Evolutionary conservation across 1,140 invertebrate genomes (phyloP), one percentile per base, ranked within the genome.

Genomic region (Asbolus verrucosus): DNA sequence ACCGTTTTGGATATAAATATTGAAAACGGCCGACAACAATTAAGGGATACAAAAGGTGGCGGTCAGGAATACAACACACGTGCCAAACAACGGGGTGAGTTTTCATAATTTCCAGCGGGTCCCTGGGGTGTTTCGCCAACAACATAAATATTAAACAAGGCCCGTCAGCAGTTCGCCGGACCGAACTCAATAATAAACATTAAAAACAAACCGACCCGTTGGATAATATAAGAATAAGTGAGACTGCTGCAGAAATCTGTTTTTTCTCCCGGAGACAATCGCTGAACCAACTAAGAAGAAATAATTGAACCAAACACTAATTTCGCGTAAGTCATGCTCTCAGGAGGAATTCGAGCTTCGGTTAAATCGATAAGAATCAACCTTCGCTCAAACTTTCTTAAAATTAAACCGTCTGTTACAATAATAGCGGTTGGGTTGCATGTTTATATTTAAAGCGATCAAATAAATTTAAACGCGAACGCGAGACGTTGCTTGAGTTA

Each of bases 121-220:
- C 59, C 59, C 59, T 14, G 36, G 36, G 59, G 59, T 62, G 59
- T 62, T 62, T 39, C 30, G 30, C 59, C 11, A 15, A 62, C 59
- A 39, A 30, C 30, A 62, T 62, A 62, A 62, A 62, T 62, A 62
- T 62, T 62, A 62, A 62, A 62, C 59, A 18, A 62, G 59, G n/a
- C 14, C 59, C 59, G 59, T 36, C 18, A 62, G 59, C 24, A 13
- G 11, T 41, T 41, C 15, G 38, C 15, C n/a, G 31, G 30, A 62
- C 36, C 13, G 9, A 62, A 62, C 59, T 62, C 59, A 62, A 62
- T 62, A 36, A 62, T 24, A 62, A n/a, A 62, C 59, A 62, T 46
- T 46, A 46, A 46, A 46, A 36, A 41, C 38, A 11, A 46, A 24
- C 19, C 43, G 43, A 46, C n/a, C n/a, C n/a, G n/a, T n/a, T n/a